phyloP scores from a whole-genome alignment of 2,113 vertebrate genomes.

The Anguilla japonica region DNA sequence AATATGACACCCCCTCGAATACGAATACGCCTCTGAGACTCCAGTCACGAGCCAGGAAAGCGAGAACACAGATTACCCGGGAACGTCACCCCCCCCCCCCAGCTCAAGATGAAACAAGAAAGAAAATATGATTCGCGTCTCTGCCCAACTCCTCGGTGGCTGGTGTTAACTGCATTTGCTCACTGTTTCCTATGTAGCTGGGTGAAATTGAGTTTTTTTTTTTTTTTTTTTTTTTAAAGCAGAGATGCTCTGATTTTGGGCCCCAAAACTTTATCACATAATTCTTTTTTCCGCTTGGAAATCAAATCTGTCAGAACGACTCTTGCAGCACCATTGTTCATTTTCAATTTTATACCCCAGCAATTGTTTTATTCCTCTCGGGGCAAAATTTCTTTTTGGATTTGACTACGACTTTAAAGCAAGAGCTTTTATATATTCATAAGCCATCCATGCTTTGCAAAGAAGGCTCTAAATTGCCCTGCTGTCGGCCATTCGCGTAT shows the following conservation, averaged over 20 bases:
- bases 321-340: conserved; percentile 38
- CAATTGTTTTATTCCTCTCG: conserved; percentile 55
- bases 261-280: conserved; percentile 13
- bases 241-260: neutral
- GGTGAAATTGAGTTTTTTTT: neutral
- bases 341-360: conserved; percentile 51
- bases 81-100: neutral
- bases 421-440: conserved; percentile 59
- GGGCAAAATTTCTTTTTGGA: conserved; percentile 47
- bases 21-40: neutral
- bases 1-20: neutral
- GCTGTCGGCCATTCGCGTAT: conserved; percentile 43
- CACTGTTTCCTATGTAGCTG: conserved; percentile 4
- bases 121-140: neutral
- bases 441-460: conserved; percentile 54
- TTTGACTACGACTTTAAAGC: conserved; percentile 48
- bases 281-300: conserved; percentile 45
- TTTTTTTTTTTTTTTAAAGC: neutral
- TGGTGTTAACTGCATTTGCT: conserved; percentile 9
- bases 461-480: conserved; percentile 65
- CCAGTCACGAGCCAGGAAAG: neutral
- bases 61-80: neutral
- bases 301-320: conserved; percentile 44
- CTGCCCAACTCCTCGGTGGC: neutral
- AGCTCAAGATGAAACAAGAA: neutral